These are phyloP conservation scores for Dinothrombium tinctorium DNA, from an alignment of 1,140 invertebrate species.

Conservation along the genomic window DNA sequence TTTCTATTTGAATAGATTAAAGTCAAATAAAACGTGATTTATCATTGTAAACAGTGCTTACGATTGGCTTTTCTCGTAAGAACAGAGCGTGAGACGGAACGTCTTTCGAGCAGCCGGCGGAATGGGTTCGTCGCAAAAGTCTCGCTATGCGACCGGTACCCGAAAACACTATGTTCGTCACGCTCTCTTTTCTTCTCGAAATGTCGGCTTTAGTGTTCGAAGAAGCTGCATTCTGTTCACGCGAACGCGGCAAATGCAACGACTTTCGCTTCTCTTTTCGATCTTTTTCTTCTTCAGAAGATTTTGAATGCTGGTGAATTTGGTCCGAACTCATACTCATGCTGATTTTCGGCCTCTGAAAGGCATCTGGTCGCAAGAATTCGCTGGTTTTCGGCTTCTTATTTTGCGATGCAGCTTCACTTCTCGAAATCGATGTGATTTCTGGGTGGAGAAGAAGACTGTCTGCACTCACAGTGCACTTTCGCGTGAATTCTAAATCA, in stretches of 20 bases:
- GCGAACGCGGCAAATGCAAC: background rate
- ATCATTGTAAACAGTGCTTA: too few species aligned
- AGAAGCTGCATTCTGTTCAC: too few species aligned
- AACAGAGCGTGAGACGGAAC: constrained; percentile 22
- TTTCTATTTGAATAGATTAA: too few species aligned
- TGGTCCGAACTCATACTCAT: constrained; percentile 8
- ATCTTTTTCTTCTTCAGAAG: background rate
- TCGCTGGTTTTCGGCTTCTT: background rate
- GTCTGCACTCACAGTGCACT: constrained; percentile 14
- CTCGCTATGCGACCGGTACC: constrained; percentile 17
- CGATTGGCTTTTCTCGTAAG: constrained; percentile 15
- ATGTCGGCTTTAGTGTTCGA: background rate
- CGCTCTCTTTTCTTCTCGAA: constrained; percentile 2
- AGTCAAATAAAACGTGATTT: too few species aligned
- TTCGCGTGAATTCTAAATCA: constrained; percentile 16
- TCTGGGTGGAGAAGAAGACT: constrained; percentile 9
- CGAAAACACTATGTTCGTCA: constrained; percentile 11
- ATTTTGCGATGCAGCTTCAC: background rate
- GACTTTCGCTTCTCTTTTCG: background rate
- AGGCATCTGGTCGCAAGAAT: background rate
- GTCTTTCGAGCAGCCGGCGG: constrained; percentile 23
- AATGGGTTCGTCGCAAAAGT: constrained; percentile 21
- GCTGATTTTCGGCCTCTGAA: constrained; percentile 3
- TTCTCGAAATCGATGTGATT: too few species aligned
- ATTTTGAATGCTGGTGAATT: constrained; percentile 5